These are phyloP conservation scores for Euzetes globulus DNA, from an alignment of 2,888 invertebrate genomes.

Conservation along the genomic window DNA sequence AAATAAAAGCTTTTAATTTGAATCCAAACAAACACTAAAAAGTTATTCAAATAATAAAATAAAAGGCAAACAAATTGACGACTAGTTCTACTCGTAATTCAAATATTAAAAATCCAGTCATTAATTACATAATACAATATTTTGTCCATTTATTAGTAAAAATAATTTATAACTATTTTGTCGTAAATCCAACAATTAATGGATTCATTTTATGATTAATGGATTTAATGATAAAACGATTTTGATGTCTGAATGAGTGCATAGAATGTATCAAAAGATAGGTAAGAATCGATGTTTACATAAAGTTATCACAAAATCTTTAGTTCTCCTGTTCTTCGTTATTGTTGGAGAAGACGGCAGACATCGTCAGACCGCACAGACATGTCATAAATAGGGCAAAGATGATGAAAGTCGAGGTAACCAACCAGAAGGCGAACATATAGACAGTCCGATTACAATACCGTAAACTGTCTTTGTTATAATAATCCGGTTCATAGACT, in stretches of 20 bases:
- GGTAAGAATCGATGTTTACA: not conserved
- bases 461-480: constrained; percentile 48
- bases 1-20: too few relatives aligned
- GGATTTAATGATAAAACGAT: too few relatives aligned
- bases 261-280: not conserved
- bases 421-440: constrained; percentile 62
- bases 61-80: too few relatives aligned
- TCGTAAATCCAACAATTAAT: too few relatives aligned
- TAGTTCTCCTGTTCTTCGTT: constrained; percentile 4
- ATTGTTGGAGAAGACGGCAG: constrained; percentile 47
- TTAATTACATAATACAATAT: too few relatives aligned
- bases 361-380: constrained; percentile 55
- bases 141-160: too few relatives aligned
- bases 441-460: constrained; percentile 62
- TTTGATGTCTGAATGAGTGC: not conserved
- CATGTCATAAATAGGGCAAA: constrained; percentile 53
- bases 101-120: too few relatives aligned
- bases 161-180: too few relatives aligned
- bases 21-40: too few relatives aligned
- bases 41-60: too few relatives aligned
- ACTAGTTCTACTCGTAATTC: too few relatives aligned
- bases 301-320: not conserved
- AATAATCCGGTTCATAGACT: constrained; percentile 57
- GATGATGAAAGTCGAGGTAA: constrained; percentile 58
- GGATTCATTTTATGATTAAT: too few relatives aligned